Percentiles rank a stretch among this genome's conserved stretches.
These are phyloP conservation scores for Didymodactylos carnosus DNA, from an alignment of 2,888 invertebrate genomes.

Conservation along the genomic window DNA sequence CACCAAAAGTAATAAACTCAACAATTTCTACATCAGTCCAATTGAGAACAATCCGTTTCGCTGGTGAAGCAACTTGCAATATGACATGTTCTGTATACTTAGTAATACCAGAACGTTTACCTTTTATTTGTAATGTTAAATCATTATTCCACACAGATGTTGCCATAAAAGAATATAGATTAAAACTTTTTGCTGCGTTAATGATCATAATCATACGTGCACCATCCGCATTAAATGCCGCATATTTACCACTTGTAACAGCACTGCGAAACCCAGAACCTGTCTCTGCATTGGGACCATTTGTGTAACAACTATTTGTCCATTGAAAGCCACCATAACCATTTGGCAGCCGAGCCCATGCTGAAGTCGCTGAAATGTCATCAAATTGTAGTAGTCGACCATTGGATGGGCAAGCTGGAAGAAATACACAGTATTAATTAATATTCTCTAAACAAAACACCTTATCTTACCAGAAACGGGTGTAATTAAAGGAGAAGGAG, in stretches of 20 bases:
- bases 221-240: background rate
- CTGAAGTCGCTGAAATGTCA: no score
- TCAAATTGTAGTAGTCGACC: no score
- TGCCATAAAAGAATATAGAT: background rate
- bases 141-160: background rate
- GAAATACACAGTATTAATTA: no score
- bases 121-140: background rate
- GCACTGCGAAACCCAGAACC: background rate
- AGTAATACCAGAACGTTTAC: background rate
- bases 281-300: background rate
- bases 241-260: background rate
- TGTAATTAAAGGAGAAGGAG: no score
- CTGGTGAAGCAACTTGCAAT: background rate
- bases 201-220: background rate
- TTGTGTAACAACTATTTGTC: background rate
- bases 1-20: background rate
- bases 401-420: no score
- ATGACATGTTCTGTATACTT: background rate
- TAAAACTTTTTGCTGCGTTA: background rate
- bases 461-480: no score
- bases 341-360: no score
- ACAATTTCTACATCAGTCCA: background rate
- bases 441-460: no score
- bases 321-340: background rate
- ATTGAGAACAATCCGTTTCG: background rate